phyloP scores from a whole-genome alignment of 2,797 vertebrate species.

The Phoebastria nigripes region DNA sequence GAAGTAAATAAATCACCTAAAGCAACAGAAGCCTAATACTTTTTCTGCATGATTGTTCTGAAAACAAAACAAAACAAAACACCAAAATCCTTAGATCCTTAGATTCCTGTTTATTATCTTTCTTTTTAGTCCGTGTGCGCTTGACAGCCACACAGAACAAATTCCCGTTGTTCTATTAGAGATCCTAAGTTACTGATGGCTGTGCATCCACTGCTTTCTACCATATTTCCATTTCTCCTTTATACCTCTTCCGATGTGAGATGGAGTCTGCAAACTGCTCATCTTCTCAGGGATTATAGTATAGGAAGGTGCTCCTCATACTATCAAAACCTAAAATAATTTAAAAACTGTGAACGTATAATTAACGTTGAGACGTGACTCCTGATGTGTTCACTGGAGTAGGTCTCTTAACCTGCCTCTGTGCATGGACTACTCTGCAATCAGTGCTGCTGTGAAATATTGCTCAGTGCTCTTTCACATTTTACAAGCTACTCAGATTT shows the following conservation, averaged over 20 bases:
- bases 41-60: not conserved
- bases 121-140: accelerated
- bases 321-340: not conserved
- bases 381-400: not conserved
- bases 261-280: not conserved
- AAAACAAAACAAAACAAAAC: not conserved
- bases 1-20: not conserved
- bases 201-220: not conserved
- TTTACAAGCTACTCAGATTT: not conserved
- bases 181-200: not conserved
- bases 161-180: accelerated
- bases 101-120: not conserved
- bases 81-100: not conserved
- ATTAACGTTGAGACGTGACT: not conserved
- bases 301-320: not conserved
- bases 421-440: not conserved
- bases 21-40: not conserved
- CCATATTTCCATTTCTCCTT: not conserved
- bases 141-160: not conserved
- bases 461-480: not conserved
- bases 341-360: not conserved
- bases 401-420: not conserved
- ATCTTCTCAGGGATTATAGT: not conserved
- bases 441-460: not conserved
- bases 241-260: not conserved